These are phyloP conservation scores for Nasonia giraulti DNA, from an alignment of 1,140 invertebrate genomes.

Conservation along the genomic window DNA sequence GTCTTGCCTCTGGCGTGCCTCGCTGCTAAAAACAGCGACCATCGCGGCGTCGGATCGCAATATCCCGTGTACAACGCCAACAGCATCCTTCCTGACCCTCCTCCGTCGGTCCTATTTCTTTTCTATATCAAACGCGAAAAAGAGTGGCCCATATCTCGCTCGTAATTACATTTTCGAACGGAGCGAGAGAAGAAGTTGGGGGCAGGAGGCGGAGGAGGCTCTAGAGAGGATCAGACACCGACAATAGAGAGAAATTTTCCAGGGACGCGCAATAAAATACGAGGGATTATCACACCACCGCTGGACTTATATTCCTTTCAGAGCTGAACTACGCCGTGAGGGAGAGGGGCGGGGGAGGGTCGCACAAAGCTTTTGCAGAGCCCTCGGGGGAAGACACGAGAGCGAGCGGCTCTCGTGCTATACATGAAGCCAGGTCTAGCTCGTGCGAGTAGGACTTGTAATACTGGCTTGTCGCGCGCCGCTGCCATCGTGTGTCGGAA, in stretches of 20 bases:
- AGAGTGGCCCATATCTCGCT: not conserved
- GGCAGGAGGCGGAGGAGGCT: not conserved
- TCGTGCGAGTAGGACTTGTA: no score
- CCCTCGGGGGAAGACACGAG: not conserved
- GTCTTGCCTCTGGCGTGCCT: not conserved
- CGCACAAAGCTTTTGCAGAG: not conserved
- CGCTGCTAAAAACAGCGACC: not conserved
- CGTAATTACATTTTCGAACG: constrained; percentile 8
- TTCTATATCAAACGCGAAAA: not conserved
- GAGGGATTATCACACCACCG: constrained; percentile 18
- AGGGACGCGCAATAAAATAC: constrained; percentile 33
- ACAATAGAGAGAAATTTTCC: constrained; percentile 13
- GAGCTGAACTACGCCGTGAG: not conserved
- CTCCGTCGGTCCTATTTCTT: not conserved
- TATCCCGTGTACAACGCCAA: not conserved
- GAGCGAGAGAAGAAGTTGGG: not conserved
- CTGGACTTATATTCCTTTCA: constrained; percentile 26
- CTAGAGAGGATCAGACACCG: not conserved
- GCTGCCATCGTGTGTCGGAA: no score
- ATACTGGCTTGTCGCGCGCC: no score
- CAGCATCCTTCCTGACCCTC: constrained; percentile 5
- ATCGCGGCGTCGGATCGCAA: not conserved
- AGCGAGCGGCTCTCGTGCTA: not conserved
- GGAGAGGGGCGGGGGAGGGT: not conserved
- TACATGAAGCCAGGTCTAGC: no score